These are phyloP conservation scores for Lithosia quadra DNA, from an alignment of 2,888 invertebrate species.

Conservation along the genomic window DNA sequence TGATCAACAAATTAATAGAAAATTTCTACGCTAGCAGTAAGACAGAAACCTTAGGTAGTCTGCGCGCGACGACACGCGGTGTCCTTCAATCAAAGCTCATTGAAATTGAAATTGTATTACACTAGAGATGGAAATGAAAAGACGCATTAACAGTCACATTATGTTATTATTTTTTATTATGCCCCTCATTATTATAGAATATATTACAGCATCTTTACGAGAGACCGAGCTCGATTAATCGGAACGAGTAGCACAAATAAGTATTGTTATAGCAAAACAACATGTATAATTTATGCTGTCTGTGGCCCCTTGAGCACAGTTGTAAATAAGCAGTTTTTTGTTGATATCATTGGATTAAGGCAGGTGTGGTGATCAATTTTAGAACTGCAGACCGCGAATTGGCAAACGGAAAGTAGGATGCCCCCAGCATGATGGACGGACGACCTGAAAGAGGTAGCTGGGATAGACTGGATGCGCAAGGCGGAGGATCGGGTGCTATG, in stretches of 20 bases:
- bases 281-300: background rate
- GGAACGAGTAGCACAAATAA: background rate
- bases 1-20: background rate
- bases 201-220: slow-evolving; percentile 13
- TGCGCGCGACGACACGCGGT: background rate
- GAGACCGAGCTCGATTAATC: slow-evolving; percentile 27
- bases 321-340: background rate
- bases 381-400: no score
- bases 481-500: no score
- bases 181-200: slow-evolving; percentile 15
- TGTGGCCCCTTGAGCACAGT: background rate
- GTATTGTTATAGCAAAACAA: background rate
- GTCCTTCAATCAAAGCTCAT: slow-evolving; percentile 37
- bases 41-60: background rate
- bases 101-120: slow-evolving; percentile 5
- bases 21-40: background rate
- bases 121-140: slow-evolving; percentile 22
- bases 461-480: no score
- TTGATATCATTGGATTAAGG: background rate
- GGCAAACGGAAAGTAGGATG: no score
- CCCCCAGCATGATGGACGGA: no score
- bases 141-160: slow-evolving; percentile 6
- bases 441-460: no score
- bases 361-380: no score
- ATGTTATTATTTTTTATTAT: slow-evolving; percentile 1